Base-by-base conservation (phyloP, 2,797 vertebrate genomes). In the Chrysocyon brachyurus region DNA sequence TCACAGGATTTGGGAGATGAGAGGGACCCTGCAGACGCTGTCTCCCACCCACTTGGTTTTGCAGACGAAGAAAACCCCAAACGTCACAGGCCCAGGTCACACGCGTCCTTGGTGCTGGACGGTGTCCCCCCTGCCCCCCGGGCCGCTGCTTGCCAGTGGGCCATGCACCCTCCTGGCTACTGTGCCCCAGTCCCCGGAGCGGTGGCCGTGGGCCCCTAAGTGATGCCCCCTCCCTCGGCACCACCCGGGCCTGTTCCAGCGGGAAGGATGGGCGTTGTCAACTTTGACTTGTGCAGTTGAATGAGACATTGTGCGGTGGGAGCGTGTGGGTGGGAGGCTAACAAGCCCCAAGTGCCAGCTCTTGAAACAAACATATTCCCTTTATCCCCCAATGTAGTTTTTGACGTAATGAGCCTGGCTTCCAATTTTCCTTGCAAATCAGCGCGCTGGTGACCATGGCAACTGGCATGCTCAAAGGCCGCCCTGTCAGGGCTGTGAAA, bases 221-320 rank as follows among this genome's bases (percentile, higher is more conserved):
- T 46, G 40, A 46, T 46, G 40, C 40, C 40, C 40, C 40, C 40
- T 46, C 40, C 40, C 40, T 46, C 40, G 7, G 40, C 40, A 46
- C 6, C 40, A 1, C 40, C 40, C 6, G 57, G 59, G 96, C 89
- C 95, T 96, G 93, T 95, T 98, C 98, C 98, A 98, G 98, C 97
- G 98, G 98, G 98, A 98, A 97, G 3, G 97, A 98, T 96, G 98
- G 97, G 97, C 97, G 98, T 97, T 97, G 97, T 98, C 98, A 98
- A 98, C 98, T 98, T 98, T 99, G 98, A 98, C 98, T 98, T 98
- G 96, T 96, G 91, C 46, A 0, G 95, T 97, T 98, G 98, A 99
- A 99, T 98, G 98, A 98, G 98, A 98, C 98, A 98, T 99, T 99
- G 99, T 99, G 97, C 98, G 97, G 97, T 98, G 97, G 97, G 96